These are phyloP conservation scores for Lathamus discolor DNA, from an alignment of 2,113 vertebrate genomes.

Conservation along the genomic window DNA sequence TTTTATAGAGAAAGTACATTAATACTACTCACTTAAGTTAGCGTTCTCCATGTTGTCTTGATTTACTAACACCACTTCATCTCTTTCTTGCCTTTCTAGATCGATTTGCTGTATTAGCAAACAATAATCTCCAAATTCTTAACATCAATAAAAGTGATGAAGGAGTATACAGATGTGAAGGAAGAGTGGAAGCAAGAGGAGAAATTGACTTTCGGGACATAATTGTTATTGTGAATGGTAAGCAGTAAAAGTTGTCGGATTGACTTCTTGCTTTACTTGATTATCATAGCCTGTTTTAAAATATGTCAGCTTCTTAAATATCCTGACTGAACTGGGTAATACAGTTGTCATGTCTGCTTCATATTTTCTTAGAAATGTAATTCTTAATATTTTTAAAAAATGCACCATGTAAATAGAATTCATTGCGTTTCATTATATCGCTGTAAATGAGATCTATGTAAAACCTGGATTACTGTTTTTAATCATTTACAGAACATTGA, in stretches of 20 bases:
- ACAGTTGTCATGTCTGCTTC: neutral
- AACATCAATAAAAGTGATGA: conserved; percentile 94
- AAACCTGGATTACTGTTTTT: neutral
- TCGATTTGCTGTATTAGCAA: conserved; percentile 87
- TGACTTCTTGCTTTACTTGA: neutral
- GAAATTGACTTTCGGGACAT: conserved; percentile 98
- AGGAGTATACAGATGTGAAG: conserved; percentile 96
- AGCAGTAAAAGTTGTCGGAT: conserved; percentile 49
- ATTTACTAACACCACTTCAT: conserved; percentile 29
- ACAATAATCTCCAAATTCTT: conserved; percentile 95
- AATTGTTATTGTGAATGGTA: conserved; percentile 93
- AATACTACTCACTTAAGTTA: neutral
- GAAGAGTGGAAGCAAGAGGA: conserved; percentile 93
- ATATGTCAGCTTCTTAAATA: neutral
- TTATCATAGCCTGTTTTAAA: neutral
- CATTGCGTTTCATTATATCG: neutral
- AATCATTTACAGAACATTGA: neutral
- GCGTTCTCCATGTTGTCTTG: neutral
- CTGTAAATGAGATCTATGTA: neutral
- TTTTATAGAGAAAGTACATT: neutral
- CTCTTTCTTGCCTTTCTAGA: conserved; percentile 72
- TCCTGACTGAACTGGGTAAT: neutral
- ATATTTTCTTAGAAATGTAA: neutral
- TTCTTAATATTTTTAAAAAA: neutral
- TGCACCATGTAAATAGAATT: neutral